Evolutionary conservation across 1,140 invertebrate species (phyloP).

Genomic region (Hypothenemus hampei): DNA sequence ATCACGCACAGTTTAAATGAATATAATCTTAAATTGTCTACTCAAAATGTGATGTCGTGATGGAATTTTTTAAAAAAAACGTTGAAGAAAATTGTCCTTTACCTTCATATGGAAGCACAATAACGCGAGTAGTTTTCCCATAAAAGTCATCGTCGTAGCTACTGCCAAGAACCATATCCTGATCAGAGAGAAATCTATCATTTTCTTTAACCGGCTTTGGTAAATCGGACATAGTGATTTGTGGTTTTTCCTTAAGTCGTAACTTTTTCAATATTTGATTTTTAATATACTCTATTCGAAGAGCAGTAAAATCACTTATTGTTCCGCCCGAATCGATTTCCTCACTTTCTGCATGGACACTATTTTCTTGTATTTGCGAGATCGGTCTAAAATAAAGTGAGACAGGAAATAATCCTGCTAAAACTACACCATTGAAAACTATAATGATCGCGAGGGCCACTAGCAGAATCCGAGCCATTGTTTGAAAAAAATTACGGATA

Average conservation of each 20-base stretch:
- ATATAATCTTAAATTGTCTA: too few relatives aligned
- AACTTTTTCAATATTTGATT: constrained; percentile 75
- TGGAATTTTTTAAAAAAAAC: too few relatives aligned
- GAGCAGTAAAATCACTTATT: constrained; percentile 50
- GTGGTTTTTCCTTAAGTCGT: constrained; percentile 65
- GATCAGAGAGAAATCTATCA: constrained; percentile 43
- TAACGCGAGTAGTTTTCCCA: constrained; percentile 71
- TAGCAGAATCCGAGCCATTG: constrained; percentile 28
- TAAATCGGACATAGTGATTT: constrained; percentile 54
- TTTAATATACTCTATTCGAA: constrained; percentile 72
- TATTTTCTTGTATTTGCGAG: constrained; percentile 30
- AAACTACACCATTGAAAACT: constrained; percentile 23
- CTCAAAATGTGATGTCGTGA: too few relatives aligned
- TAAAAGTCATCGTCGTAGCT: constrained; percentile 67
- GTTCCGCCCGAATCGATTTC: constrained; percentile 21
- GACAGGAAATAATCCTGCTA: constrained; percentile 34
- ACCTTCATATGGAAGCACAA: constrained; percentile 73
- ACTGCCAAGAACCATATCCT: constrained; percentile 47
- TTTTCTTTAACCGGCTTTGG: constrained; percentile 67
- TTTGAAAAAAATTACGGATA: constrained; percentile 20
- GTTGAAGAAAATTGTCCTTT: constrained; percentile 25
- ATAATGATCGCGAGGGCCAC: constrained; percentile 16
- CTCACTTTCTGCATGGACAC: constrained; percentile 24
- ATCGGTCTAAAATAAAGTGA: constrained; percentile 7
- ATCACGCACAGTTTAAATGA: too few relatives aligned